A percentile compares a stretch with the other conserved stretches of the same genome.
phyloP scores from a whole-genome alignment of 1,140 invertebrate genomes.

The Atopsyche davidsoni region DNA sequence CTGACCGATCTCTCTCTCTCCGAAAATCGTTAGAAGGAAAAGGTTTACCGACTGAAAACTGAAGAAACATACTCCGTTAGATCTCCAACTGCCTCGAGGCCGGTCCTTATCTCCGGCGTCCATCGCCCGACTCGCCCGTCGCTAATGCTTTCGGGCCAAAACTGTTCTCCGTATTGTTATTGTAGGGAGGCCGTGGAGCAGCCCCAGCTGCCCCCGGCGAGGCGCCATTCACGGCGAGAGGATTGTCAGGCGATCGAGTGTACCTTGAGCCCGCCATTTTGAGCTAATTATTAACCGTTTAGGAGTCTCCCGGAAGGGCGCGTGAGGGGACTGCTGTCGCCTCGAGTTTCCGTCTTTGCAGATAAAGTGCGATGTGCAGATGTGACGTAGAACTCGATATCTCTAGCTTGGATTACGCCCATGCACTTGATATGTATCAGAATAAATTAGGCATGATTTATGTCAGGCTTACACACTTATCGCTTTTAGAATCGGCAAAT shows the following conservation, averaged over 20 bases:
- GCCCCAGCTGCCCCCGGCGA: background rate
- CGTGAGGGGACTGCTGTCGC: too few species aligned
- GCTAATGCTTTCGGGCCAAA: conserved; percentile 26
- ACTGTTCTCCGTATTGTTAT: conserved; percentile 22
- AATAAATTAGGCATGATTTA: too few species aligned
- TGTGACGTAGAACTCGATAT: too few species aligned
- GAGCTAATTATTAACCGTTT: conserved; percentile 17
- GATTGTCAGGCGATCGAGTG: conserved; percentile 9
- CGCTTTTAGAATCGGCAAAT: too few species aligned
- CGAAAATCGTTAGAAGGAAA: conserved; percentile 14
- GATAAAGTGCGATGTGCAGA: too few species aligned
- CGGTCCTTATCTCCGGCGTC: conserved; percentile 4
- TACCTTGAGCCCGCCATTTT: conserved; percentile 12
- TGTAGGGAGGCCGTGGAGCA: conserved; percentile 15
- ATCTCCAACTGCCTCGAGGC: conserved; percentile 8
- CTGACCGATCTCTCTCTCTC: conserved; percentile 13
- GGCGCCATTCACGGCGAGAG: too few species aligned
- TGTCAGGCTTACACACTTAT: too few species aligned
- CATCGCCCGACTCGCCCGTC: conserved; percentile 11
- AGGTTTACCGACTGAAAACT: conserved; percentile 11
- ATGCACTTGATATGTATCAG: too few species aligned
- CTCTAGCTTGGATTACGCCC: too few species aligned
- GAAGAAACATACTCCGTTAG: conserved; percentile 5
- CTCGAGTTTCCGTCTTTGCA: too few species aligned
- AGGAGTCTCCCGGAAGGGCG: too few species aligned